Base-by-base conservation (phyloP, 2,888 invertebrate genomes). In the Agonopterix heracliana region DNA sequence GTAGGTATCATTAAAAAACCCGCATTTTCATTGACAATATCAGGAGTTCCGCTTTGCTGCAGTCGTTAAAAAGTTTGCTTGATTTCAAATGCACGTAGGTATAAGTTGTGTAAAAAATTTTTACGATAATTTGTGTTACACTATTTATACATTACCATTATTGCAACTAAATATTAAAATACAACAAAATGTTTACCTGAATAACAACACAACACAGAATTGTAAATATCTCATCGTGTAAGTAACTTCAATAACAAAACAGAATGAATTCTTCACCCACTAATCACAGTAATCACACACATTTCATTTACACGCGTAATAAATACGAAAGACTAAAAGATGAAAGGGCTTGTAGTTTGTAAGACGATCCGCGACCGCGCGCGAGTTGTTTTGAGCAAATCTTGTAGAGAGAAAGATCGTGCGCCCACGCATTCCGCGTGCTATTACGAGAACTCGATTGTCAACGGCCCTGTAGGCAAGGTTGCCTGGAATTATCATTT, bases 401-500 rank as follows among this genome's bases (percentile, higher is more conserved):
- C 74, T 71, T 56, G 67, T 61, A 71, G 71, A 75, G 71, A 75
- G 78, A 82, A 78, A 81, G 76, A 81, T 72, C 69, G 63, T 58
- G 74, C 84, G 78, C 86, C 85, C 78, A 85, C 87, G 84, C 86
- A 71, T 57, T 46, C 57, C 58, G 63, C 63, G 76, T 59, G 57
- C 85, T 86, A 85, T 81, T 69, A 86, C 79, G 73, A 81, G 84
- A 76, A 68, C 68, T 66, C 73, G 72, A 72, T 70, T 78, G 79
- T 79, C 81, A 74, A 71, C 75, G 82, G 78, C 82, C 78, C 72
- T 79, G 79, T 54, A 68, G 66, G 66, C 86, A 83, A 86, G 86
- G 86, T 78, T 79, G 74, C 69, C 84, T 83, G 84, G 85, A 84
- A 73, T 59, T 26, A 34, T 34, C 9, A 13, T 14, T 35, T 45